Evolutionary conservation across 2,797 vertebrate species (phyloP).

Genomic region (Iguana delicatissima): DNA sequence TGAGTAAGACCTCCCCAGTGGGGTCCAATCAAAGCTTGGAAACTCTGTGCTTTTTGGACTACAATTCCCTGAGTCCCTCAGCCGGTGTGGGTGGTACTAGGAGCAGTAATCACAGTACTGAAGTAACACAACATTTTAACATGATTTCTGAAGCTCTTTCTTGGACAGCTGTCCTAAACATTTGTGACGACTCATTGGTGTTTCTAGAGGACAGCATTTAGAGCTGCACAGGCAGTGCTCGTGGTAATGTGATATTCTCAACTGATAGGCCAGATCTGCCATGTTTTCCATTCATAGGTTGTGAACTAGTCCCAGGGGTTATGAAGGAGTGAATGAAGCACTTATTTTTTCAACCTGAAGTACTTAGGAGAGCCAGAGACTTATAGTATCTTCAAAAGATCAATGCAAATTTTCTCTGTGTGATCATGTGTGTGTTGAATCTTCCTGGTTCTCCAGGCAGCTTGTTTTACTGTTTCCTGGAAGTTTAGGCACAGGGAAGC

Average conservation of each 20-base stretch:
- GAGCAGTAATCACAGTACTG: neutral
- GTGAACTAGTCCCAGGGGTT: neutral
- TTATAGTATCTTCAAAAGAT: neutral
- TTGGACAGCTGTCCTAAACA: neutral
- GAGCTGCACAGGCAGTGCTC: neutral
- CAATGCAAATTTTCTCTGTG: neutral
- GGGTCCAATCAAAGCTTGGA: no score
- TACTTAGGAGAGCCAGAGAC: neutral
- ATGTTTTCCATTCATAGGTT: neutral
- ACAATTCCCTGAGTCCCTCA: no score
- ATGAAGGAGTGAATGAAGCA: neutral
- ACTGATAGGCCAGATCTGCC: neutral
- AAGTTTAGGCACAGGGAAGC: neutral
- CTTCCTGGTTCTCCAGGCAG: neutral
- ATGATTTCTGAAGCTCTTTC: neutral
- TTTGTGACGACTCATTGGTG: neutral
- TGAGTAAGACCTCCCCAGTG: no score
- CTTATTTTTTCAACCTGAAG: neutral
- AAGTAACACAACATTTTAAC: neutral
- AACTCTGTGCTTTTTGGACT: no score
- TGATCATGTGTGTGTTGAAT: neutral
- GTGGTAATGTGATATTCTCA: neutral
- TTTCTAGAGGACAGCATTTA: neutral
- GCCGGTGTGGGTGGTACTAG: no score
- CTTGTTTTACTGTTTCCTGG: neutral